Evolutionary conservation across 2,888 invertebrate species (phyloP), one percentile per base, ranked within the genome.

Genomic region (Chymomyza amoena): DNA sequence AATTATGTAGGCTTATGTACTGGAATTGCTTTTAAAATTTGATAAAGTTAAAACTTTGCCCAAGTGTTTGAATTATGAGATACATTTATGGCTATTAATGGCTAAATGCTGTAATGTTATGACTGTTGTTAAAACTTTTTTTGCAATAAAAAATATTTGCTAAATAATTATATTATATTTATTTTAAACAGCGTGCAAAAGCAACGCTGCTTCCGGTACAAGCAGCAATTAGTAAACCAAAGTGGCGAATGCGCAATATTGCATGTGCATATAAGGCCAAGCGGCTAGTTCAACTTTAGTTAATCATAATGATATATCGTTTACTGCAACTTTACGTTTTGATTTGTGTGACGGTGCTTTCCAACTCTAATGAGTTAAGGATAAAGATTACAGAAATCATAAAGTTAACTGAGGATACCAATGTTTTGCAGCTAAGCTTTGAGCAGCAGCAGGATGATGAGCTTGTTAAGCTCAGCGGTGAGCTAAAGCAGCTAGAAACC

Each of bases 401-500:
- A 6, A 84, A 78, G 39, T 1, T 63, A 3, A 9, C 16, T 0
- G 73, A 80, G 62, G 72, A 80, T 7, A 32, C 52, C 4, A 25
- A 52, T 2, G 74, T 76, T 6, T 39, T 90, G 32, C 64, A 73
- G 10, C 18, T 90, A 4, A 63, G 67, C 3, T 69, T 89, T 82
- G 28, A 72, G 54, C 1, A 79, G 32, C 32, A 32, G 32, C 32
- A 68, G 0, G 69, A 73, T 0, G 79, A 80, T 39, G 80, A 80
- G 4, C 60, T 69, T 13, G 16, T 66, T 6, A 57, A n/a, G 7
- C 18, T 90, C 7, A 86, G 76, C 69, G 90, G 90, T 1, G 63
- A 79, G 1, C 18, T 90, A 1, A 77, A 88, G 4, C 80, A 81
- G 4, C 52, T 68, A 1, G 67, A 79, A 0, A 67, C 75, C 3